Evolutionary conservation across 2,113 vertebrate species (phyloP).

Genomic region (Catagonus wagneri): DNA sequence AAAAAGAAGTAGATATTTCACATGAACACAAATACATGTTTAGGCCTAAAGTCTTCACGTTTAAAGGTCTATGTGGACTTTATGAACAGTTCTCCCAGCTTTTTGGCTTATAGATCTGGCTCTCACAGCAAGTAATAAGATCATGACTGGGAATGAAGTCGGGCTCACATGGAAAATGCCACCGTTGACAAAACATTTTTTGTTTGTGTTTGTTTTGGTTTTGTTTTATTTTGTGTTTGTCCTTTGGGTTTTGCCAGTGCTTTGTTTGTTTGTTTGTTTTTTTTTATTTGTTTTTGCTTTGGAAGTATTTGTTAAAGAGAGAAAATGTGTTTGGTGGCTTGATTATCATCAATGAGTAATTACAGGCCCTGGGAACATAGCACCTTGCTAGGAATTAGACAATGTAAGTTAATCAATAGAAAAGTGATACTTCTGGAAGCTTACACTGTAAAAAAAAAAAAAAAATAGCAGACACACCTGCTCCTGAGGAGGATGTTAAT

Average conservation of each 20-base stretch:
- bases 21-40: not conserved
- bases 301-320: constrained; percentile 36
- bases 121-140: not conserved
- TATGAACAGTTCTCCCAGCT: not conserved
- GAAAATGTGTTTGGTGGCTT: not conserved
- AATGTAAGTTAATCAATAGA: not conserved
- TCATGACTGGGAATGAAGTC: not conserved
- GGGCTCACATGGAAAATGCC: not conserved
- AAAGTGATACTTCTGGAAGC: not conserved
- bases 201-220: not conserved
- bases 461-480: not conserved
- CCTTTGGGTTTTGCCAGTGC: too few relatives aligned
- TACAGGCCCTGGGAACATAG: not conserved
- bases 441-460: not conserved
- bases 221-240: not conserved
- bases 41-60: not conserved
- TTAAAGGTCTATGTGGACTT: not conserved
- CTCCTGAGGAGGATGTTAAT: not conserved
- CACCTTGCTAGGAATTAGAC: not conserved
- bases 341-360: constrained; percentile 43
- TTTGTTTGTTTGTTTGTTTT: not conserved
- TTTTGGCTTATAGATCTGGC: not conserved
- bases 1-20: not conserved
- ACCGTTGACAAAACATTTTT: not conserved
- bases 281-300: not conserved